Conservation (phyloP, 2,797 vertebrate species). For the Rhynchonycteris naso region DNA sequence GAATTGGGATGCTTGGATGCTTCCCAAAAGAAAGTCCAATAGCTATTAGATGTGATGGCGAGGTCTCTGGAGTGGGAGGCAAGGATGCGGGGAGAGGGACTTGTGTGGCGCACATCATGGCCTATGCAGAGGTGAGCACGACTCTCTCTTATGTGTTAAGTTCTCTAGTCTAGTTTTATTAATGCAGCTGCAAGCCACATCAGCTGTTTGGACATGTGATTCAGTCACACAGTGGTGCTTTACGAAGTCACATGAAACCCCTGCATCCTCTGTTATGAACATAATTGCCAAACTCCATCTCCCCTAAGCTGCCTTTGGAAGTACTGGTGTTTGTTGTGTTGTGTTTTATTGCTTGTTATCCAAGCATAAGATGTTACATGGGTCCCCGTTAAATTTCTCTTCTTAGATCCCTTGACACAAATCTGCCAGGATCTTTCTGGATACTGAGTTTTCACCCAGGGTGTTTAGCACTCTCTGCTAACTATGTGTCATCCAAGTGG, state of each 20-base stretch:
- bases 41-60: background rate
- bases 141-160: background rate
- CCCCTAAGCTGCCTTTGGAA: background rate
- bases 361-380: background rate
- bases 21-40: background rate
- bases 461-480: background rate
- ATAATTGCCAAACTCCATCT: background rate
- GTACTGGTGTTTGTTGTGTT: background rate
- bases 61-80: background rate
- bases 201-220: background rate
- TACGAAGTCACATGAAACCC: background rate
- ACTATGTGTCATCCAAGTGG: background rate
- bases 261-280: background rate
- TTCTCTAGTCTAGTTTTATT: background rate
- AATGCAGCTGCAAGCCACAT: background rate
- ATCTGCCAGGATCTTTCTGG: background rate
- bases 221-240: background rate
- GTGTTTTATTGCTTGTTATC: background rate
- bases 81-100: background rate
- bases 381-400: background rate
- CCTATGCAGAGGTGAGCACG: background rate
- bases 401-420: background rate
- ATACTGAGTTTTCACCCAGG: background rate
- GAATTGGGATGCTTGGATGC: background rate
- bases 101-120: rapidly evolving